Base-by-base conservation (phyloP, 2,797 vertebrate species). In the Morus bassanus region DNA sequence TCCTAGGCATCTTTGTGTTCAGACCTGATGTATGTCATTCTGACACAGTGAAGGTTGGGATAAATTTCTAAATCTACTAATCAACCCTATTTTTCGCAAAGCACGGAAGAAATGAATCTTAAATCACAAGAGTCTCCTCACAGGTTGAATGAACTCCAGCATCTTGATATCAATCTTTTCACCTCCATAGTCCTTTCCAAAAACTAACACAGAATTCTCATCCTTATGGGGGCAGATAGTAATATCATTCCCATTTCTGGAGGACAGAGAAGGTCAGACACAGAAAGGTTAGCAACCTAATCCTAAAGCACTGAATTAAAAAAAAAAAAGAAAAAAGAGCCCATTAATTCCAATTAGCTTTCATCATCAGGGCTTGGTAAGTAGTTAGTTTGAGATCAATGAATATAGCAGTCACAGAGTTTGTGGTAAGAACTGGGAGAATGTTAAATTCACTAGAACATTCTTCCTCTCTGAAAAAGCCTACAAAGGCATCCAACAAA, bases 1-100 rank as follows among this genome's bases (percentile, higher is more conserved):
- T 95, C 76, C 85, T 88, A 90, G 88, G 43, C 63, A 91, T 63
- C 69, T 92, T 37, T 83, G 56, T 93, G 64, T 80, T 88, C 80
- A 89, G 80, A 79, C 6, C 70, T 56, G 51, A 72, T 35, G 60
- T 37, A 56, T 91, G 56, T 80, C 83, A 85, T 60, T 92, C 60
- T 93, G 92, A 91, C 60, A 92, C 46, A 63, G 70, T 14, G 53
- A 91, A 77, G 19, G 59, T 8, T 93, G 72, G 59, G 53, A 89
- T 89, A 91, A 85, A 77, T 72, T 93, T 89, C 61, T 80, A 59
- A 84, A 89, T 63, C 45, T 87, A 83, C 14, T 13, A 37, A 79
- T 87, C 45, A 82, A 73, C 5, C 0, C 1, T 46, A 28, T 89
- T 89, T 80, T 88, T 80, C 7, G 4, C 25, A 83, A 76, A 78